phyloP scores from a whole-genome alignment of 1,140 invertebrate genomes.

The Meteorus sp. region DNA sequence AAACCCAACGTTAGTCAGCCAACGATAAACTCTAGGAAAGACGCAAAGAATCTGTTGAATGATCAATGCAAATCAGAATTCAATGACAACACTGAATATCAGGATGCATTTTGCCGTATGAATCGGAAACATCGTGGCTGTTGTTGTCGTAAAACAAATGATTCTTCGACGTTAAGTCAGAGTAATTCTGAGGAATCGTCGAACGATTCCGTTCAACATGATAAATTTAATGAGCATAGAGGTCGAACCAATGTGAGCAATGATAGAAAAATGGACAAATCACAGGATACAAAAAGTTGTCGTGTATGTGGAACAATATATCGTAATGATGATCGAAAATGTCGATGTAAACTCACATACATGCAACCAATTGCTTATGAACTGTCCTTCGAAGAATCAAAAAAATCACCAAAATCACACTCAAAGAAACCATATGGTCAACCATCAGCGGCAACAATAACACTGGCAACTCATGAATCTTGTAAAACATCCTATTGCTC shows the following conservation, averaged over 20 bases:
- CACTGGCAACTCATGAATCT: neutral
- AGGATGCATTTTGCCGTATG: neutral
- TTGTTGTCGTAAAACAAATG: neutral
- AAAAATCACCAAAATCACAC: neutral
- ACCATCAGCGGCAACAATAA: neutral
- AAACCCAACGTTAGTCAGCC: conserved; percentile 6
- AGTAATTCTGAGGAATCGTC: too few species aligned
- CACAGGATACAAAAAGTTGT: conserved; percentile 30
- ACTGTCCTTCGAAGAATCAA: conserved; percentile 42
- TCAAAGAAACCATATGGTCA: neutral
- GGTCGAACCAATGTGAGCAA: neutral
- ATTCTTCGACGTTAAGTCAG: too few species aligned
- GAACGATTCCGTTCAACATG: neutral
- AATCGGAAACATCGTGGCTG: neutral
- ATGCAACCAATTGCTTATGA: conserved; percentile 55
- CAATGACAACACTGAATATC: conserved; percentile 10
- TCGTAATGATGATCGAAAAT: conserved; percentile 37
- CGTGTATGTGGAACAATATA: conserved; percentile 42
- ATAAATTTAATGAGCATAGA: neutral
- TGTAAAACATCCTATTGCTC: neutral
- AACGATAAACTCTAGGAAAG: conserved; percentile 37
- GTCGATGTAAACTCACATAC: conserved; percentile 41
- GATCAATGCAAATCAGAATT: conserved; percentile 41
- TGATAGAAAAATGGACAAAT: neutral
- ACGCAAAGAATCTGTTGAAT: conserved; percentile 52